These are phyloP conservation scores for Chironomus tepperi DNA, from an alignment of 1,140 invertebrate genomes.

Conservation along the genomic window DNA sequence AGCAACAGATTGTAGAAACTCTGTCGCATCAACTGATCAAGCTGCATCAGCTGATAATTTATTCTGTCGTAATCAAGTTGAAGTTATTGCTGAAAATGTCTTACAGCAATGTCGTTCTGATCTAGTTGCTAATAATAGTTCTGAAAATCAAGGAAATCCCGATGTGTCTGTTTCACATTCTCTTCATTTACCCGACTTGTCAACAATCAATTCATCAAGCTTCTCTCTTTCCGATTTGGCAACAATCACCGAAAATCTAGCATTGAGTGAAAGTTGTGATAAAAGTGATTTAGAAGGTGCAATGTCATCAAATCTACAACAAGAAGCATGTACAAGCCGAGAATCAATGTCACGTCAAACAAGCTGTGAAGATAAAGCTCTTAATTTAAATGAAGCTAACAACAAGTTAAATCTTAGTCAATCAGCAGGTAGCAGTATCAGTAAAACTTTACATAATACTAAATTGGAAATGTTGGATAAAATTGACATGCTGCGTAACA, in stretches of 20 bases:
- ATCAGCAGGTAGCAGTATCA: slow-evolving; percentile 33
- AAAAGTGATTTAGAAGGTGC: slow-evolving; percentile 30
- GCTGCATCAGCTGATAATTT: slow-evolving; percentile 85
- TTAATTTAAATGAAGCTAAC: slow-evolving; percentile 37
- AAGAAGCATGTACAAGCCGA: slow-evolving; percentile 15
- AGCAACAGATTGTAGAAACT: slow-evolving; percentile 55
- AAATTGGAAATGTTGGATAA: slow-evolving; percentile 54
- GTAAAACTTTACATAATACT: slow-evolving; percentile 36
- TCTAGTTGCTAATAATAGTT: slow-evolving; percentile 46
- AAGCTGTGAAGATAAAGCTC: slow-evolving; percentile 28
- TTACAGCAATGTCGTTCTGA: slow-evolving; percentile 73
- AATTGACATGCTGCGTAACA: slow-evolving; percentile 63
- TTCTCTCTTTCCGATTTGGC: slow-evolving; percentile 54
- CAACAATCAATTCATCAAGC: slow-evolving; percentile 52
- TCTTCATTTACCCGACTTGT: slow-evolving; percentile 45
- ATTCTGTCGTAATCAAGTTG: slow-evolving; percentile 72
- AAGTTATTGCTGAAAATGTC: slow-evolving; percentile 78
- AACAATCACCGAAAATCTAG: slow-evolving; percentile 72
- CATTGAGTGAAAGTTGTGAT: slow-evolving; percentile 46
- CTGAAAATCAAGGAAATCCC: slow-evolving; percentile 46
- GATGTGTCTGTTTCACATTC: not conserved
- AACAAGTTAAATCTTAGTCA: slow-evolving; percentile 40
- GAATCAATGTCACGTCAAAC: slow-evolving; percentile 32
- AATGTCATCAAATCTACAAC: slow-evolving; percentile 6
- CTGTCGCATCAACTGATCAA: slow-evolving; percentile 81